These are phyloP conservation scores for Drosophila kohkoa DNA, from an alignment of 1,140 invertebrate genomes.

Conservation along the genomic window DNA sequence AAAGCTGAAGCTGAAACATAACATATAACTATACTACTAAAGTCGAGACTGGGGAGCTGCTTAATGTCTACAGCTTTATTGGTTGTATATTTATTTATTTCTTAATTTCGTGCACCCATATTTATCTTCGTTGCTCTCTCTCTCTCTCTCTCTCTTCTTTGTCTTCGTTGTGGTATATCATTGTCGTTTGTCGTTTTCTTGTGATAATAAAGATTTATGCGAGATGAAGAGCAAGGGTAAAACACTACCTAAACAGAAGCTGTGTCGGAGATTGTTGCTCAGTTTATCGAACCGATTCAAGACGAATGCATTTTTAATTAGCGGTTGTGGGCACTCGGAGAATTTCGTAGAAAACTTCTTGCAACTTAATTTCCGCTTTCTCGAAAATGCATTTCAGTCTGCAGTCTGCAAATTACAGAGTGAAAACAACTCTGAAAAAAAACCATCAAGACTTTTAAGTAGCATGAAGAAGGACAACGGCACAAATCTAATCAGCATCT, in stretches of 20 bases:
- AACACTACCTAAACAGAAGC: slow-evolving; percentile 30
- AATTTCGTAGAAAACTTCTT: slow-evolving; percentile 46
- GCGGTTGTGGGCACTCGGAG: slow-evolving; percentile 33
- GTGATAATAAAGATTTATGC: slow-evolving; percentile 76
- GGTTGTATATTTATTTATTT: slow-evolving; percentile 68
- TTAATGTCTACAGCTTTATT: slow-evolving; percentile 62
- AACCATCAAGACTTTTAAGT: background rate
- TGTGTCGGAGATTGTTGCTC: slow-evolving; percentile 14
- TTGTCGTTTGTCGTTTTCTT: slow-evolving; percentile 61
- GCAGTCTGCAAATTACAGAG: slow-evolving; percentile 11
- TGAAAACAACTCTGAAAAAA: slow-evolving; percentile 1
- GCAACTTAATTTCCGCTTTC: slow-evolving; percentile 4
- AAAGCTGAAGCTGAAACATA: slow-evolving; percentile 7
- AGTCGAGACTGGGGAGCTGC: slow-evolving; percentile 25
- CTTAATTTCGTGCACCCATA: slow-evolving; percentile 56
- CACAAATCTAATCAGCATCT: slow-evolving; percentile 46
- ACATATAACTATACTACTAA: background rate
- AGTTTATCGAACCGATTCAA: slow-evolving; percentile 44
- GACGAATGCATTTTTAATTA: slow-evolving; percentile 78
- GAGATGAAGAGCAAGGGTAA: background rate
- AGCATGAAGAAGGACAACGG: background rate
- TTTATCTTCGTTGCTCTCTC: slow-evolving; percentile 55
- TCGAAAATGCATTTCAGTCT: background rate
- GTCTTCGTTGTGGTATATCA: slow-evolving; percentile 46
- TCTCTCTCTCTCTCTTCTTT: background rate